phyloP scores from a whole-genome alignment of 2,888 invertebrate genomes.

The Luperina nickerlii region DNA sequence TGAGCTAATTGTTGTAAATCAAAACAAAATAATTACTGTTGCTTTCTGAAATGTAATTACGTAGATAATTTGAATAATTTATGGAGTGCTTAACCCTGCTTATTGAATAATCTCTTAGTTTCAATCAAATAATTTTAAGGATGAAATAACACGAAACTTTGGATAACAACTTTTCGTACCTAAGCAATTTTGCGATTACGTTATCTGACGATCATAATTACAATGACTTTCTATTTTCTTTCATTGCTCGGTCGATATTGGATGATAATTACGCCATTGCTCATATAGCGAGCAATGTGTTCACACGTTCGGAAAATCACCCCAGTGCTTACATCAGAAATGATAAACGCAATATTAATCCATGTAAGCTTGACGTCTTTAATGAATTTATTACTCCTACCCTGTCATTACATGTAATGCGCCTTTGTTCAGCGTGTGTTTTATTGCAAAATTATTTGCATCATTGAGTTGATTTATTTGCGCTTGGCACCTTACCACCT shows the following conservation, averaged over 20 bases:
- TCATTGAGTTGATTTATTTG: constrained; percentile 35
- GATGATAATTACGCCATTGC: constrained; percentile 53
- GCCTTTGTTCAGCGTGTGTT: constrained; percentile 46
- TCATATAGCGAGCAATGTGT: constrained; percentile 60
- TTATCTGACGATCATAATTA: constrained; percentile 4
- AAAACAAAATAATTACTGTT: constrained; percentile 18
- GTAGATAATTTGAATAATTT: constrained; percentile 37
- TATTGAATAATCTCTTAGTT: constrained; percentile 28
- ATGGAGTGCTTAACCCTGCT: neutral
- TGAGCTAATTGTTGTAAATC: neutral
- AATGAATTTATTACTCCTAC: constrained; percentile 64
- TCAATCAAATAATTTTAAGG: constrained; percentile 21
- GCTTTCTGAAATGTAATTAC: constrained; percentile 23
- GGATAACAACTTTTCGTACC: constrained; percentile 7
- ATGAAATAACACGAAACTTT: constrained; percentile 27
- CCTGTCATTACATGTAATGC: constrained; percentile 40
- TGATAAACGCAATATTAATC: constrained; percentile 68
- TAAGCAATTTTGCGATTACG: constrained; percentile 9
- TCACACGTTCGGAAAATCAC: constrained; percentile 65
- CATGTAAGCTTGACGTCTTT: constrained; percentile 67
- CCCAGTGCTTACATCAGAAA: constrained; percentile 60
- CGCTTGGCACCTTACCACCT: neutral
- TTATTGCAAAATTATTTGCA: constrained; percentile 46
- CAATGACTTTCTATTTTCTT: constrained; percentile 36
- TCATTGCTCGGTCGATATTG: constrained; percentile 36